Conservation (phyloP, 2,888 invertebrate species). For the Ceramica pisi region DNA sequence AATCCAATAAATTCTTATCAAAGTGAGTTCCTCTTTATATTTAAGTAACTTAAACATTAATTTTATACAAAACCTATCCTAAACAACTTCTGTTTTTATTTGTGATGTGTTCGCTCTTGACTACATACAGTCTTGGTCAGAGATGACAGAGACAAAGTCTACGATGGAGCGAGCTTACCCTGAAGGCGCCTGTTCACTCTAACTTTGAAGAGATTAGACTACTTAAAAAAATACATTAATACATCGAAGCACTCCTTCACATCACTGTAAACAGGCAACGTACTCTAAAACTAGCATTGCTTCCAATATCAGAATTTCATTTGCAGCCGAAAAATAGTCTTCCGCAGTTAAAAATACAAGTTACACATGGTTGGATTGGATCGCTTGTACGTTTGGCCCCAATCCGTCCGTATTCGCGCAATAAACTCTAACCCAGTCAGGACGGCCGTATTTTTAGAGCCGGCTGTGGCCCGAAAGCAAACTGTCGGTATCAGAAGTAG, state of each 20-base stretch:
- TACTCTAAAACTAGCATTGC: not conserved
- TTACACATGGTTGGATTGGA: constrained; percentile 26
- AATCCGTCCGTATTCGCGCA: constrained; percentile 41
- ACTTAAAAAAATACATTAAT: not conserved
- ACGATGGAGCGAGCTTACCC: no score
- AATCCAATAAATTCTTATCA: no score
- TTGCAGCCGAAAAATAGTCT: constrained; percentile 14
- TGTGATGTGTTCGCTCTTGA: no score
- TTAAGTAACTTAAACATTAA: no score
- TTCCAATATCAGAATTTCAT: not conserved
- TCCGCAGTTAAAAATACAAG: constrained; percentile 45
- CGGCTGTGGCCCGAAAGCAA: constrained; percentile 28
- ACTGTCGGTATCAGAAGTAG: constrained; percentile 1
- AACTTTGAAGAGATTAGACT: no score
- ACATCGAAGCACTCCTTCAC: not conserved
- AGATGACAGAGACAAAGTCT: no score
- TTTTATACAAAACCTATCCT: no score
- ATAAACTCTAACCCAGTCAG: constrained; percentile 59
- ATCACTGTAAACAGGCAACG: not conserved
- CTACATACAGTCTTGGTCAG: no score
- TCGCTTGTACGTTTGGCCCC: constrained; percentile 54
- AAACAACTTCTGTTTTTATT: no score
- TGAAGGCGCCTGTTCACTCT: no score
- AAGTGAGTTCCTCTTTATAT: no score
- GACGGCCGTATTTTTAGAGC: constrained; percentile 57